Evolutionary conservation across 2,888 invertebrate genomes (phyloP).

Genomic region (Sinodicranocentrus sp.): DNA sequence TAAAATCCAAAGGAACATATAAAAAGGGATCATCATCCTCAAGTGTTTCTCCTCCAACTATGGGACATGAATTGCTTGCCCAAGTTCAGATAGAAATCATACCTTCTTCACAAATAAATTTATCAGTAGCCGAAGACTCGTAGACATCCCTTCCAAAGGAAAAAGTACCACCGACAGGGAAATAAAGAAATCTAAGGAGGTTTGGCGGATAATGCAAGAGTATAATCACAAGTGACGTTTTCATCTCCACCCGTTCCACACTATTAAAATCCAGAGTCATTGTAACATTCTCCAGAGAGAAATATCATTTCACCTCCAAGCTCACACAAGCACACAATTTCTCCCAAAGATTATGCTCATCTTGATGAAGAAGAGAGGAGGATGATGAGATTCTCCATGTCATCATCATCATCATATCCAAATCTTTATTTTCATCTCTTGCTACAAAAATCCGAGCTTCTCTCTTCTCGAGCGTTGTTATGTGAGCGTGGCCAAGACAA

Average conservation of each 20-base stretch:
- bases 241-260: slow-evolving; percentile 44
- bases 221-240: slow-evolving; percentile 44
- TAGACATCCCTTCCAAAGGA: no score
- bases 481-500: slow-evolving; percentile 31
- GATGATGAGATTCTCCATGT: slow-evolving; percentile 1
- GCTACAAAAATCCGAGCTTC: no score
- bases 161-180: neutral
- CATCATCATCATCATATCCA: neutral
- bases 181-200: slow-evolving; percentile 16
- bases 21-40: no score
- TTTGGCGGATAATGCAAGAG: neutral
- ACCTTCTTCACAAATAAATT: no score
- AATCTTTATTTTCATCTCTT: no score
- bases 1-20: no score
- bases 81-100: no score
- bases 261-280: no score
- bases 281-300: slow-evolving; percentile 8
- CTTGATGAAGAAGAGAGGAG: no score
- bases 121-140: no score
- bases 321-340: neutral
- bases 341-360: neutral
- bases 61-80: no score
- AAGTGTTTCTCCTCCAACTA: no score
- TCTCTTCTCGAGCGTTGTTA: neutral
- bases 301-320: slow-evolving; percentile 12